phyloP scores from a whole-genome alignment of 2,113 vertebrate species.

The Cettia cetti region DNA sequence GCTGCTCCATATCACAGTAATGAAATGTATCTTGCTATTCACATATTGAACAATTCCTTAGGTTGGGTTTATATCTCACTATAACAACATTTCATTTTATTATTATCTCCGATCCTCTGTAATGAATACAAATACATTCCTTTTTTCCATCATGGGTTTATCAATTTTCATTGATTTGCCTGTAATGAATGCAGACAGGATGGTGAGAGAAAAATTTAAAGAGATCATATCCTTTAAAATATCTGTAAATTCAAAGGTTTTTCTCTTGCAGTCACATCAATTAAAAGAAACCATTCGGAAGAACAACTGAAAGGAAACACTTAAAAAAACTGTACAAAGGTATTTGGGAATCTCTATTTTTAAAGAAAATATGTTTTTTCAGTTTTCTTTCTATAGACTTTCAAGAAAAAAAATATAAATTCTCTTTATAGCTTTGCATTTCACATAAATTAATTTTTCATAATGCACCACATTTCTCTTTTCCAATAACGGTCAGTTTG shows the following conservation, averaged over 20 bases:
- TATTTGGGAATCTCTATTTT: background rate
- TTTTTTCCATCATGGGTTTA: conserved; percentile 73
- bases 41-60: conserved; percentile 77
- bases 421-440: background rate
- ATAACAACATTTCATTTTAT: conserved; percentile 79
- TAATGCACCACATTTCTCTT: conserved; percentile 16
- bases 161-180: conserved; percentile 79
- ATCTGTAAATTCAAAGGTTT: conserved; percentile 57
- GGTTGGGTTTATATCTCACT: conserved; percentile 76
- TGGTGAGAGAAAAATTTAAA: background rate
- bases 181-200: conserved; percentile 68
- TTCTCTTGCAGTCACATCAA: conserved; percentile 18
- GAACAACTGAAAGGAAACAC: conserved; percentile 52
- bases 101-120: conserved; percentile 69
- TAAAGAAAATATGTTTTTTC: background rate
- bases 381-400: background rate
- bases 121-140: conserved; percentile 78
- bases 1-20: conserved; percentile 69
- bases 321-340: conserved; percentile 4
- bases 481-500: conserved; percentile 5
- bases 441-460: background rate
- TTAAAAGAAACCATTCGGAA: conserved; percentile 62
- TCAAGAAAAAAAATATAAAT: background rate
- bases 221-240: conserved; percentile 60
- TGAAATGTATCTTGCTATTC: conserved; percentile 72